A percentile compares a stretch with the other conserved stretches of the same genome.
Evolutionary conservation across 2,113 vertebrate genomes (phyloP).

Genomic region (Lophura nycthemera): DNA sequence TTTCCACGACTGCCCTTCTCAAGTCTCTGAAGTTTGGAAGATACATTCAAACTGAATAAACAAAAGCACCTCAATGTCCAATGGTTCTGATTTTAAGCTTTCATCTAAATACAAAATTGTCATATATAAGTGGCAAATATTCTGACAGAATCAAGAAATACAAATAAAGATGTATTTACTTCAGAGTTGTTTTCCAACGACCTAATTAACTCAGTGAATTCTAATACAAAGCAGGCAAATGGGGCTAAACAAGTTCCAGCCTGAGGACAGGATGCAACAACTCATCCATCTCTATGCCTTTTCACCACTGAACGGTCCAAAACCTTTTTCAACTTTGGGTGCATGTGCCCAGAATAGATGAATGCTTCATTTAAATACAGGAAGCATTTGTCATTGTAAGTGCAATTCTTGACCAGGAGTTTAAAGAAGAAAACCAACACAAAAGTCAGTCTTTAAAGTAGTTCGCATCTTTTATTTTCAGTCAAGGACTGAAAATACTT

Average conservation of each 20-base stretch:
- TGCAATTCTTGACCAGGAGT: conserved; percentile 6
- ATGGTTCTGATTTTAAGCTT: background rate
- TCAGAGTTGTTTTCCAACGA: background rate
- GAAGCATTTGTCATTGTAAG: conserved; percentile 46
- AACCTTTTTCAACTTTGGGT: background rate
- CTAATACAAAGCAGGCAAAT: background rate
- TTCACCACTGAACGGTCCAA: background rate
- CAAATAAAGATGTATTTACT: background rate
- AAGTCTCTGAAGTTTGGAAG: background rate
- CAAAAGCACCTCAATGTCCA: background rate
- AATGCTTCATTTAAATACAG: conserved; percentile 57
- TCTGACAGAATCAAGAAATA: background rate
- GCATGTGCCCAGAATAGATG: conserved; percentile 38
- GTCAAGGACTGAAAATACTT: background rate
- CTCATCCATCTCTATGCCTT: background rate
- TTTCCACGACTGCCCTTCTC: background rate
- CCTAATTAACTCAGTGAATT: background rate
- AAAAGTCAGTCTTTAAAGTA: background rate
- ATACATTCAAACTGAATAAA: background rate
- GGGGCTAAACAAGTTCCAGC: background rate
- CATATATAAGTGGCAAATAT: background rate
- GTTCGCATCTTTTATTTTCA: background rate
- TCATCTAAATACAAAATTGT: background rate
- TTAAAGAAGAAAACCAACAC: background rate
- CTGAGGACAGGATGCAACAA: background rate